Base-by-base conservation (phyloP, 2,797 vertebrate species). In the Sylvilagus floridanus region DNA sequence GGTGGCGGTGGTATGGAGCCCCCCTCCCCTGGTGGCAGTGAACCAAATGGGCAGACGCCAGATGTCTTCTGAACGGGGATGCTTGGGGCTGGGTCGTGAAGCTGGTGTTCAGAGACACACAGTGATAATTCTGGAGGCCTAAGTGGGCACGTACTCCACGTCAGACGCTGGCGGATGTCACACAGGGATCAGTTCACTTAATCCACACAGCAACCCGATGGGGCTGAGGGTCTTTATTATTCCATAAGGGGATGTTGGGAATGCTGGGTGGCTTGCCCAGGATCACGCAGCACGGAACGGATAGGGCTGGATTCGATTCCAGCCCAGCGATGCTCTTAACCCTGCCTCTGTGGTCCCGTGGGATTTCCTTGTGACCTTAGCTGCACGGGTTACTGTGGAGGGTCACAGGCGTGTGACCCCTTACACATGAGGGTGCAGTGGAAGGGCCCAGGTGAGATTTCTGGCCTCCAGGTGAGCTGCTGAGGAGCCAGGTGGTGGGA, bases 1-100 rank as follows among this genome's bases (percentile, higher is more conserved):
- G 22, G 1, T 4, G 22, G n/a, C 10, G 1, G 13, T n/a, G 17
- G 0, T 3, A 0, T 12, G 50, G 26, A 17, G 22, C 52, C 8
- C 5, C 0, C 14, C 69, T 37, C 14, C 73, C 37, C 78, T 47
- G 78, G 17, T 37, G 50, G 89, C 12, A 26, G 22, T 28, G 21
- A 10, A 26, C 22, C 9, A 28, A 84, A 52, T 77, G 66, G 30
- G 24, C 13, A 76, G n/a, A 35, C 9, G 0, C 5, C n/a, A 14
- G 19, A 10, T 1, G 5, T 66, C 90, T 90, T 30, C 30, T 1
- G 14, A 85, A 87, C 19, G 16, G 30, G 30, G n/a, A 13, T 21
- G 11, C 3, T 12, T 14, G 60, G 50, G 35, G 24, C 47, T 7
- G 9, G 37, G 24, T 35, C 12, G 71, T 5, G 85, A 42, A 19